These are phyloP conservation scores for Ianthella basta DNA, from an alignment of 37 sponge, comb jelly and placozoan genomes.

Conservation along the genomic window DNA sequence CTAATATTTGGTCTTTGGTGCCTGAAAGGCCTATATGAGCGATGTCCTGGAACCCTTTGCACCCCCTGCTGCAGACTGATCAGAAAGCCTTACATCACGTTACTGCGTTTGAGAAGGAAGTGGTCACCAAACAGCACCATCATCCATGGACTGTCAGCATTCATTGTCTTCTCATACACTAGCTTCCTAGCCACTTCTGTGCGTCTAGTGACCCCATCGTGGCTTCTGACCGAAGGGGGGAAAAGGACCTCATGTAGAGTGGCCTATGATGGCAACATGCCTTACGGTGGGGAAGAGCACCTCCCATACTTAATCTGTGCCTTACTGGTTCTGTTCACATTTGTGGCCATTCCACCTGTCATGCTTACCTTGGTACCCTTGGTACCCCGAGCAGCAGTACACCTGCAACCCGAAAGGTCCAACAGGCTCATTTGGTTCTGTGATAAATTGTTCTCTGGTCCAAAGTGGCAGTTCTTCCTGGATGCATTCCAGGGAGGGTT, in stretches of 20 bases:
- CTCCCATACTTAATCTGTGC: background rate
- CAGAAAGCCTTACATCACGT: background rate
- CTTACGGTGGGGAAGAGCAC: background rate
- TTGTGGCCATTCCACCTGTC: constrained; percentile 7
- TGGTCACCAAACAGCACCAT: constrained; percentile 26
- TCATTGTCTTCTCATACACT: constrained; percentile 1
- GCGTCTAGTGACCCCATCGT: background rate
- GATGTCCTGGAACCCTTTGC: background rate
- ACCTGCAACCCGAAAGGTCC: background rate
- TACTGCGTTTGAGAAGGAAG: constrained; percentile 5
- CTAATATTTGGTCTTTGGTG: background rate
- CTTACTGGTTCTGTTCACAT: background rate
- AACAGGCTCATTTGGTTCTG: background rate
- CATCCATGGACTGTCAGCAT: constrained; percentile 10
- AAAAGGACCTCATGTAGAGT: background rate
- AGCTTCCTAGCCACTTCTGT: background rate
- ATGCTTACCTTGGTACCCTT: background rate
- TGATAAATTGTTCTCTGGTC: constrained; percentile 13
- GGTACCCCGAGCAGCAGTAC: constrained; percentile 3
- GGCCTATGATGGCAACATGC: constrained; percentile 7
- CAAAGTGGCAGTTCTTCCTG: constrained; percentile 17
- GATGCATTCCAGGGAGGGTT: constrained; percentile 30
- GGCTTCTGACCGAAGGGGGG: background rate
- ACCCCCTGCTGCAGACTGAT: background rate
- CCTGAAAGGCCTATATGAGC: background rate